These are phyloP conservation scores for Dipodomys spectabilis DNA, from an alignment of 2,113 vertebrate species.

Conservation along the genomic window DNA sequence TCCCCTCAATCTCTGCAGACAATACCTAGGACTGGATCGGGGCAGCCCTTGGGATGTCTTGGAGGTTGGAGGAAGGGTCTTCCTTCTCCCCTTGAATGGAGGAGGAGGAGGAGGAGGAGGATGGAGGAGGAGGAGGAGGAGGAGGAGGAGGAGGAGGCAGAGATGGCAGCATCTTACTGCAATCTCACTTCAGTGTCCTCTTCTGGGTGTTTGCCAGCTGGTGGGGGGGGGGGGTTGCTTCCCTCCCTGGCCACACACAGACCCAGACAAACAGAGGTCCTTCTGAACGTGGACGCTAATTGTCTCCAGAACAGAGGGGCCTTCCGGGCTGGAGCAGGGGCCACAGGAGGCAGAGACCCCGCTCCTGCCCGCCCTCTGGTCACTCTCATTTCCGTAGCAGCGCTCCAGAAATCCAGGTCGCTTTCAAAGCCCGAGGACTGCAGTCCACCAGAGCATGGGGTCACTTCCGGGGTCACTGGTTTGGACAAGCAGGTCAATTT, in stretches of 20 bases:
- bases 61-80: not conserved
- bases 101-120: no score
- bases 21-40: not conserved
- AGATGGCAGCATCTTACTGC: not conserved
- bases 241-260: constrained; percentile 63
- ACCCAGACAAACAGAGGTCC: constrained; percentile 45
- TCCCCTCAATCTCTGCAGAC: no score
- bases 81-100: not conserved
- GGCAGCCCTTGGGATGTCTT: not conserved
- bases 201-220: not conserved
- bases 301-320: constrained; percentile 63
- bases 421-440: constrained; percentile 69
- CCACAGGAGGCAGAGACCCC: constrained; percentile 12
- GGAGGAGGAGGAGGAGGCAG: not conserved
- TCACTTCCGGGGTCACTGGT: constrained; percentile 75
- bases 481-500: constrained; percentile 76
- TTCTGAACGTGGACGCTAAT: constrained; percentile 54
- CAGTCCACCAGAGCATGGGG: constrained; percentile 56
- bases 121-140: no score
- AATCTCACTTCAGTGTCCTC: not conserved
- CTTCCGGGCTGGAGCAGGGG: constrained; percentile 52
- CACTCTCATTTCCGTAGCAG: constrained; percentile 67
- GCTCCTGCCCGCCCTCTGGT: not conserved
- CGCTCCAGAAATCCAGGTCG: constrained; percentile 63
- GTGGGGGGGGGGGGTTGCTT: not conserved